Evolutionary conservation across 2,113 vertebrate species (phyloP), one percentile per base, ranked within the genome.

Genomic region (Calidris pugnax): DNA sequence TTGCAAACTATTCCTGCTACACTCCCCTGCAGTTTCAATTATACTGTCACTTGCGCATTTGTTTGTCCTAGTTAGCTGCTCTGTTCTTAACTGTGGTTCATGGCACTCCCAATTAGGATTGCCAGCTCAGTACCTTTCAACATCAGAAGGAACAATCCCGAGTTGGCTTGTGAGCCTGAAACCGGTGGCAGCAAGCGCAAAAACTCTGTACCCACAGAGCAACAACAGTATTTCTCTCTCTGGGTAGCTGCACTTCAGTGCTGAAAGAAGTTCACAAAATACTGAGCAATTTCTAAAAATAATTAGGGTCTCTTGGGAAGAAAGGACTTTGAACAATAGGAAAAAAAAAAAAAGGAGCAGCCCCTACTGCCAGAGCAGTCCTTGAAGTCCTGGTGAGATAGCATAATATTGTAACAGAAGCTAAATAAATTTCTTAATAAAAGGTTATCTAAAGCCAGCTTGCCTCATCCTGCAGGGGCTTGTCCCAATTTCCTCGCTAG

Each of bases 121-220:
- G 56, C 68, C 66, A 57, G 59, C 83, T 75, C 74, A 53, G 57
- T 5, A 10, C 60, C 75, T 51, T 30, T 6, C 85, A 62, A 62
- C 62, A 57, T 1, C 79, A 37, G n/a, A 8, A 48, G 74, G 2
- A 67, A 15, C 50, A 47, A 4, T 5, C 57, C 73, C 10, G 51
- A 33, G 53, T 14, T 22, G 43, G 10, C 66, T 53, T 12, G 2
- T 1, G 7, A 93, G 63, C 84, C 77, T 37, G 21, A 23, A 33
- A 41, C 15, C 17, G 13, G 24, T 0, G 28, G 63, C 37, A 71
- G 12, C 13, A 22, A 55, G 22, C 0, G 3, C 1, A 7, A 69
- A 10, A 41, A 59, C 75, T 84, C 69, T 7, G 7, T 3, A n/a
- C 27, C 7, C 19, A 28, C 33, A 60, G 47, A 67, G 56, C 62